These are phyloP conservation scores for Sminthurinus aureus DNA, from an alignment of 2,888 invertebrate species.

Conservation along the genomic window DNA sequence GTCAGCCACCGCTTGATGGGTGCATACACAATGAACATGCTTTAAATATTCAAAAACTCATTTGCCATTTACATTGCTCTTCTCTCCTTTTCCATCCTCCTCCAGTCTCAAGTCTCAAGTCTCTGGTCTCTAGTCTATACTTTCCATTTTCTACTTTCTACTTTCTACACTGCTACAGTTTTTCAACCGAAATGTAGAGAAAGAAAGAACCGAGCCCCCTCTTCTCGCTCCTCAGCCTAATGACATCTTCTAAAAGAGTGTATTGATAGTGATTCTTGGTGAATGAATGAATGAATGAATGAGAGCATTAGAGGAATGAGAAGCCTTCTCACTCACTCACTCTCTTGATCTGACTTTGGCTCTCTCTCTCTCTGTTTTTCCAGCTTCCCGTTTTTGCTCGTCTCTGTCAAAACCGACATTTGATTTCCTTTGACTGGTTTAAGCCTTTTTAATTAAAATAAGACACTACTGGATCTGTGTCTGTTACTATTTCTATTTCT, in stretches of 20 bases:
- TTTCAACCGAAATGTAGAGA: background rate
- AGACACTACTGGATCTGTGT: background rate
- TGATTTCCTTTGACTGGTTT: conserved; percentile 13
- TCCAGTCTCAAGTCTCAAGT: background rate
- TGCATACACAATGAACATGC: conserved; percentile 30
- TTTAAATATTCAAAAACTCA: conserved; percentile 42
- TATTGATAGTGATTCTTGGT: conserved; percentile 39
- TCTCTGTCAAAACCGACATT: conserved; percentile 20
- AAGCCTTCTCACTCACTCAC: conserved; percentile 32
- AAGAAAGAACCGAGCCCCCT: background rate
- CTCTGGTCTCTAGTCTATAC: background rate
- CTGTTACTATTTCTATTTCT: too few relatives aligned
- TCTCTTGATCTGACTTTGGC: background rate
- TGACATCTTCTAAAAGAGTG: conserved; percentile 35
- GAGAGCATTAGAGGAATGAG: conserved; percentile 37
- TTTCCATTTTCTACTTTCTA: background rate
- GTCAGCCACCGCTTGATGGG: conserved; percentile 37
- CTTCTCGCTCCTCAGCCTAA: conserved; percentile 23
- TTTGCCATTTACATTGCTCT: conserved; percentile 39
- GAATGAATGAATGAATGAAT: conserved; percentile 36
- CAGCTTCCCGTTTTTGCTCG: background rate
- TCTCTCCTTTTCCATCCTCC: background rate
- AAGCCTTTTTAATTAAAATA: conserved; percentile 38
- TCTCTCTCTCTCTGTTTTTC: conserved; percentile 5
- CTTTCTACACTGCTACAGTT: background rate